Evolutionary conservation across 2,113 vertebrate genomes (phyloP).

Genomic region (Dromaius novaehollandiae): DNA sequence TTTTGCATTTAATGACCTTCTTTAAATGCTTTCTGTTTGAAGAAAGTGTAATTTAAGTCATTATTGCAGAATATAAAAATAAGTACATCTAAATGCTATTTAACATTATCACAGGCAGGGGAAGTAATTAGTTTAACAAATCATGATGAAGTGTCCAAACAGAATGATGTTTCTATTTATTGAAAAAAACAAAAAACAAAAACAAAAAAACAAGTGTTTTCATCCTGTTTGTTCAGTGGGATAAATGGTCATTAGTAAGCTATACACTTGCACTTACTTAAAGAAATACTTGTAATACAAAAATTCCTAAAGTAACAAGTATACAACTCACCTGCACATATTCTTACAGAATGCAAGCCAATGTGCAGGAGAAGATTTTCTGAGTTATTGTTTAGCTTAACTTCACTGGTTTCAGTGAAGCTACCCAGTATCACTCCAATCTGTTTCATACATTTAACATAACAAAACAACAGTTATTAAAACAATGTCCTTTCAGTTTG

Average conservation of each 20-base stretch:
- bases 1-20: background rate
- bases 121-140: background rate
- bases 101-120: background rate
- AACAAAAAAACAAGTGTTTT: background rate
- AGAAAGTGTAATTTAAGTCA: background rate
- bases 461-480: background rate
- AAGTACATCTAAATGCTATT: background rate
- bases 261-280: background rate
- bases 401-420: background rate
- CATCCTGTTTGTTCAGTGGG: background rate
- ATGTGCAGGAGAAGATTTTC: background rate
- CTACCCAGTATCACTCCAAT: background rate
- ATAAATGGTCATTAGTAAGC: background rate
- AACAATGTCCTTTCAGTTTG: background rate
- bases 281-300: background rate
- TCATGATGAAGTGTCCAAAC: background rate
- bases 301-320: background rate
- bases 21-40: background rate
- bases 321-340: accelerated
- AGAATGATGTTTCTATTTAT: background rate
- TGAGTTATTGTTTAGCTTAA: background rate
- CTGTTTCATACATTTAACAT: accelerated
- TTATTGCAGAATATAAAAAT: background rate
- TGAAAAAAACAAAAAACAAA: background rate
- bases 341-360: background rate